phyloP scores from a whole-genome alignment of 2,113 vertebrate genomes.

The Poecile atricapillus region DNA sequence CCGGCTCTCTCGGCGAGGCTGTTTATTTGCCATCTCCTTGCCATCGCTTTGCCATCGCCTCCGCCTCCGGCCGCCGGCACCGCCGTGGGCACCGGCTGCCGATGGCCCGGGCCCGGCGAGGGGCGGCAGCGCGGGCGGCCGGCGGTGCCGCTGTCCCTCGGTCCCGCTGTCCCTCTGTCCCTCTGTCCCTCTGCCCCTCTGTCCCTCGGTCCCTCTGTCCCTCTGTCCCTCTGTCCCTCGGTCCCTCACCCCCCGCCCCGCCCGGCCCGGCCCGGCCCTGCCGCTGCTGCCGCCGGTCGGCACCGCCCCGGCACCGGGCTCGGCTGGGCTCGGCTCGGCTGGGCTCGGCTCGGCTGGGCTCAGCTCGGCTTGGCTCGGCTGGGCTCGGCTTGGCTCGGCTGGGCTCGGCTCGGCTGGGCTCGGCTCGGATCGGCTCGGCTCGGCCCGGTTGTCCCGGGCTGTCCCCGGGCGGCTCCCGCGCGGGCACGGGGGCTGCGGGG shows the following conservation, averaged over 20 bases:
- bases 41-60: slow-evolving; percentile 37
- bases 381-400: too few species aligned
- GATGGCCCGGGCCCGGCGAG: background rate
- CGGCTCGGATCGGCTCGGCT: background rate
- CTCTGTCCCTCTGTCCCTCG: background rate
- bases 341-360: background rate
- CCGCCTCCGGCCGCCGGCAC: background rate
- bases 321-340: background rate
- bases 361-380: background rate
- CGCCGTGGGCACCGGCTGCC: slow-evolving; percentile 20
- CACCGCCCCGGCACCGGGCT: background rate
- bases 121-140: background rate
- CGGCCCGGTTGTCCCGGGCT: background rate
- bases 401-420: background rate
- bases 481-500: background rate
- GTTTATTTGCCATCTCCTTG: slow-evolving; percentile 50
- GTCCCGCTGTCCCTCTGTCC: background rate
- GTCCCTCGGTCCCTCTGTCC: background rate
- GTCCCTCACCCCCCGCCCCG: background rate
- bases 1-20: slow-evolving; percentile 29
- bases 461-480: background rate
- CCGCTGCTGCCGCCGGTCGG: background rate
- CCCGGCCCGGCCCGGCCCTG: background rate
- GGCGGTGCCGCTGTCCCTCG: background rate
- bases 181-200: background rate